Base-by-base conservation (phyloP, 2,888 invertebrate genomes). In the Chrysolina oricalcia region DNA sequence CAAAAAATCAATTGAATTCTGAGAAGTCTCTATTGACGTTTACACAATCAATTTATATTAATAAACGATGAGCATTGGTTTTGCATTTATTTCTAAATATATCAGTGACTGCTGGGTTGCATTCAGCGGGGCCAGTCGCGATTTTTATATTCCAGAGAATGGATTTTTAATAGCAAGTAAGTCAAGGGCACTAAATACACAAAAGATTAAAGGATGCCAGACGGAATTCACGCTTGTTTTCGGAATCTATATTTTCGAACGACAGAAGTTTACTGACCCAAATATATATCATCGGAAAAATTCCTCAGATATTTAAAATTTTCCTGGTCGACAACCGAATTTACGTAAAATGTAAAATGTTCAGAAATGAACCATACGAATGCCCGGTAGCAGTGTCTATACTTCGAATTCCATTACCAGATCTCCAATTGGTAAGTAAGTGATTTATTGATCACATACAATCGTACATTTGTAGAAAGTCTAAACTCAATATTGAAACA, bases 81-180 rank as follows among this genome's bases (percentile, higher is more conserved):
- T 79, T 77, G 72, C 77, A 77, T 80, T 76, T 75, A 74, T 69
- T 72, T 80, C 80, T 80, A 80, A 80, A 80, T 80, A 78, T 78
- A 80, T 77, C 80, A 78, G 23, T 79, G 80, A 80, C 78, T 78
- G 69, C 63, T 21, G 21, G 23, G n/a, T 21, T 46, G n/a, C 50
- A 46, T 59, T 50, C 23, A 63, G 15, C 40, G 40, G 19, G 40
- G 59, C 35, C 66, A 59, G 46, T 17, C 48, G 41, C 63, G 53
- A 41, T 70, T 70, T 66, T 74, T 70, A 41, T 41, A 48, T 74
- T 56, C 35, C 59, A 48, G 23, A 21, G 53, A 70, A 56, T 59
- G 59, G 66, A 35, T 53, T 68, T 66, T 68, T 70, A 64, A 70
- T 43, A 66, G 70, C 70, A 74, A 70, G 48, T 70, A 74, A 74